A percentile compares a stretch with the other conserved stretches of the same genome.
These are phyloP conservation scores for Aphaenogaster rudis DNA, from an alignment of 1,140 invertebrate genomes.

Conservation along the genomic window DNA sequence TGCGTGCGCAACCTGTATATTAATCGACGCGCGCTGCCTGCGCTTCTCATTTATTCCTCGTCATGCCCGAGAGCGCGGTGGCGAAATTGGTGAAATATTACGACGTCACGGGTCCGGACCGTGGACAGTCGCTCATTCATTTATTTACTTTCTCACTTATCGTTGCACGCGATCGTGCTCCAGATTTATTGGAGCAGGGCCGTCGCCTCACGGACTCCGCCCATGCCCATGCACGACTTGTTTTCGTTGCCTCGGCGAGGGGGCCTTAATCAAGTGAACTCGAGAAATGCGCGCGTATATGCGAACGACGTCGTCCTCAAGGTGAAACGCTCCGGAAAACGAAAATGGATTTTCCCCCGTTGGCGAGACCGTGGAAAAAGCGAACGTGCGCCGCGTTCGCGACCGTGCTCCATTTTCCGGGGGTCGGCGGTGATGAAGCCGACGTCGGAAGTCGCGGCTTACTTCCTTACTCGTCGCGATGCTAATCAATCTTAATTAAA, in stretches of 20 bases:
- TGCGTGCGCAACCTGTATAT: constrained; percentile 13
- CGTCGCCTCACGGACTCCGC: constrained; percentile 44
- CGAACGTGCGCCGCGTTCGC: not conserved
- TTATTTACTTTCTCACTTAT: constrained; percentile 63
- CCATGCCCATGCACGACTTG: constrained; percentile 4
- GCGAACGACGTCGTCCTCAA: constrained; percentile 5
- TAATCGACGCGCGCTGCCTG: not conserved
- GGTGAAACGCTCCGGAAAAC: constrained; percentile 44
- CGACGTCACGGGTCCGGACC: constrained; percentile 4
- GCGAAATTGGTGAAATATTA: constrained; percentile 60
- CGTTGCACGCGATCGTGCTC: constrained; percentile 55
- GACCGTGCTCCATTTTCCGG: constrained; percentile 43
- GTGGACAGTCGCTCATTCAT: constrained; percentile 56
- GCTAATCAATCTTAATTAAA: constrained; percentile 20
- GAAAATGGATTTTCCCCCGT: constrained; percentile 30
- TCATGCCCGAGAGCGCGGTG: constrained; percentile 21
- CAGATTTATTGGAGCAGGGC: constrained; percentile 67
- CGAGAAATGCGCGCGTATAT: constrained; percentile 3
- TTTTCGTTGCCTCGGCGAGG: constrained; percentile 18
- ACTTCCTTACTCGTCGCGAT: constrained; percentile 18
- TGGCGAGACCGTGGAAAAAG: constrained; percentile 9
- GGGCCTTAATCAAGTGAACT: not conserved
- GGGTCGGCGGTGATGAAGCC: not conserved
- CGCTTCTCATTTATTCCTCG: constrained; percentile 34
- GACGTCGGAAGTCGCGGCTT: not conserved